Percentiles rank a stretch among this genome's conserved stretches.
Evolutionary conservation across 2,888 invertebrate species (phyloP).

Genomic region (Torymus texanus): DNA sequence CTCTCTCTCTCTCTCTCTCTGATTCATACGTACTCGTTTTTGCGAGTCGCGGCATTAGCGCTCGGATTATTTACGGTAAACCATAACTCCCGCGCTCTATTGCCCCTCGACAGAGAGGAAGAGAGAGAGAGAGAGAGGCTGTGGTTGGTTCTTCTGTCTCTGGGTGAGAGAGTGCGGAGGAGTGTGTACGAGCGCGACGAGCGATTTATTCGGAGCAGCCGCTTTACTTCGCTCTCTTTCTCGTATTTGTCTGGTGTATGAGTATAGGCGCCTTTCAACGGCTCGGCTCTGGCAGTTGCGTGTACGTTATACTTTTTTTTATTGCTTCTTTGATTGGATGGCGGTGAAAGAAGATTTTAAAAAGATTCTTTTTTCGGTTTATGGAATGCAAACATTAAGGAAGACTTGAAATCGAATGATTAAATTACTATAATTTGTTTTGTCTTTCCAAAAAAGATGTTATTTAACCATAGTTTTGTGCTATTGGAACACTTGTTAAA

Average conservation of each 20-base stretch:
- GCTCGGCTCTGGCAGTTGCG: too few species aligned
- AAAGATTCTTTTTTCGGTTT: too few species aligned
- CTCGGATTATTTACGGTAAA: conserved; percentile 69
- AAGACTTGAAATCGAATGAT: too few species aligned
- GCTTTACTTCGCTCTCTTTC: conserved; percentile 10
- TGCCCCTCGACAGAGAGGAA: conserved; percentile 54
- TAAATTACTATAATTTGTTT: too few species aligned
- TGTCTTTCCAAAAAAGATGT: too few species aligned
- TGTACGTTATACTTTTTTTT: not conserved
- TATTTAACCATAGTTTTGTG: too few species aligned
- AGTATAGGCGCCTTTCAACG: conserved; percentile 8
- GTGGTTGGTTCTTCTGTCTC: not conserved
- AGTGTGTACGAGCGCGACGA: conserved; percentile 59
- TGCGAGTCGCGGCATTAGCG: conserved; percentile 59
- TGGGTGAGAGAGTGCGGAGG: too few species aligned
- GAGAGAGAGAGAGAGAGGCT: conserved; percentile 1
- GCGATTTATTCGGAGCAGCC: conserved; percentile 63
- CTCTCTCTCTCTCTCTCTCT: conserved; percentile 21
- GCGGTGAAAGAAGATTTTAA: not conserved
- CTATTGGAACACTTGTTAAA: too few species aligned
- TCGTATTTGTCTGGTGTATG: not conserved
- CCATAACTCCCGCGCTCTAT: conserved; percentile 68
- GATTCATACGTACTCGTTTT: conserved; percentile 37
- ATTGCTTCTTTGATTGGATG: not conserved
- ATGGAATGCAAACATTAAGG: too few species aligned